These are phyloP conservation scores for Epinephelus awoara DNA, from an alignment of 2,797 vertebrate species.

Conservation along the genomic window DNA sequence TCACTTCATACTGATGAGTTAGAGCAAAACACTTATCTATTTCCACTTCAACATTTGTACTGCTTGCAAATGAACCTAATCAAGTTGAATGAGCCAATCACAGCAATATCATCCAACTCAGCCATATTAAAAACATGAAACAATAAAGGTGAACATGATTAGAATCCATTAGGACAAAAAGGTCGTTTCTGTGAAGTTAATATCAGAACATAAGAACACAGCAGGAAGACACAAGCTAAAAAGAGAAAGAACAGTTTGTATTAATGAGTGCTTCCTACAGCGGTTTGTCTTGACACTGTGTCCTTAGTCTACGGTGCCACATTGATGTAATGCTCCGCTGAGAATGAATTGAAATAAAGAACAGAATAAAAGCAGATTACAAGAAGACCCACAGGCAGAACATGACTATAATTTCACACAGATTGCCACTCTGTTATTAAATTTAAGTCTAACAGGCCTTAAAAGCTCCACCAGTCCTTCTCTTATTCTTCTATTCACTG, in stretches of 20 bases:
- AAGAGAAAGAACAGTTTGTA: not conserved
- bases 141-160: not conserved
- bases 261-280: conserved; percentile 8
- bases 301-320: conserved; percentile 1
- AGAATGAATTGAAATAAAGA: conserved; percentile 1
- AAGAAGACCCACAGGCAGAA: conserved; percentile 4
- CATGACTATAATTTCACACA: not conserved
- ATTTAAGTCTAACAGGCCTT: not conserved
- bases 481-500: not conserved
- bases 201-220: not conserved
- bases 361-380: not conserved
- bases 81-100: too few relatives aligned
- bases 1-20: too few relatives aligned
- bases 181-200: too few relatives aligned
- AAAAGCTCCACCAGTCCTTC: not conserved
- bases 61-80: too few relatives aligned
- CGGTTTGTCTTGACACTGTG: conserved; percentile 2
- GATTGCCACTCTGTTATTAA: too few relatives aligned
- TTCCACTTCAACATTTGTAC: too few relatives aligned
- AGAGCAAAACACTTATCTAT: too few relatives aligned
- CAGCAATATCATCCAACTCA: too few relatives aligned
- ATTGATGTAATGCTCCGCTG: conserved; percentile 22
- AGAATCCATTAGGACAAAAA: not conserved
- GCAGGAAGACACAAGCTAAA: not conserved
- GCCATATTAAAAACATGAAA: not conserved